Evolutionary conservation across 2,113 vertebrate species (phyloP), one percentile per base, ranked within the genome.

Genomic region (Mastomys coucha): DNA sequence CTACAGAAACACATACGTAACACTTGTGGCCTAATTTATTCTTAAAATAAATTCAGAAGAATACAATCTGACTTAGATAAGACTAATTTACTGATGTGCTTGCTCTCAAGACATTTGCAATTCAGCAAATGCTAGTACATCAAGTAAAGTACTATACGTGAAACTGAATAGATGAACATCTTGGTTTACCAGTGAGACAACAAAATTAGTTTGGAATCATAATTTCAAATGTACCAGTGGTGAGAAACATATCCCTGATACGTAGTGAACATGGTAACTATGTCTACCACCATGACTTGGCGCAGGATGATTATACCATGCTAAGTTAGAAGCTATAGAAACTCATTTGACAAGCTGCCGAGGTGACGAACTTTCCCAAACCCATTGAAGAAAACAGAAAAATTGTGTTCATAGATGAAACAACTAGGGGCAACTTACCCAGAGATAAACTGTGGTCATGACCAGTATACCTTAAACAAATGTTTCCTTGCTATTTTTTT

Each of bases 61-160:
- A 63, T 19, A 69, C 45, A 60, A 88, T 49, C 0, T 65, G 39
- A 96, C 42, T 89, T 60, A 96, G 93, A 56, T 4, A 69, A 69
- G 31, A 33, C 33, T 93, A 81, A 87, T 0, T 67, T 67, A 67
- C 65, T 33, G 65, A 67, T 67, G 65, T 78, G 39, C 49, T 89
- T 94, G 31, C 28, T 65, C 51, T n/a, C n/a, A 56, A 80, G 22
- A 87, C 26, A 87, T 36, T 65, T 16, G 11, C 22, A 93, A 88
- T 56, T 88, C 88, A 86, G 22, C 28, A 96, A 89, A 51, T 45
- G 76, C 49, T 42, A 96, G 45, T 58, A 98, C 53, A 76, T 82
- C 77, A 87, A 84, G 73, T 22, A 84, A 67, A 91, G 72, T 73
- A 73, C 12, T 77, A 8, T 33, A 49, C 22, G 65, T 91, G 60